phyloP scores from a whole-genome alignment of 2,797 vertebrate species.

The Falco cherrug region DNA sequence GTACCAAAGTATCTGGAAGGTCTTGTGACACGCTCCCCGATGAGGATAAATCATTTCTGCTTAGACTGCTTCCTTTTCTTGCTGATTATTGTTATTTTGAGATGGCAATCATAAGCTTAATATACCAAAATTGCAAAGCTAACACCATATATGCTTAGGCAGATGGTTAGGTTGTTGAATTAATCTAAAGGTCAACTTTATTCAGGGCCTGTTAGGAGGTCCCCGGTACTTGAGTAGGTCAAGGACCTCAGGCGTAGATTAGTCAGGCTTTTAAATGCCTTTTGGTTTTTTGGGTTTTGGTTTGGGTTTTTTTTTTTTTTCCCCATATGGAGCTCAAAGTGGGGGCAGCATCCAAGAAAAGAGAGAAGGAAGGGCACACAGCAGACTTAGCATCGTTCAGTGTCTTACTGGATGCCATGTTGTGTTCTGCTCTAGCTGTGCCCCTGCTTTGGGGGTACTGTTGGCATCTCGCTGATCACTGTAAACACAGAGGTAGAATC shows the following conservation, averaged over 20 bases:
- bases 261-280: neutral
- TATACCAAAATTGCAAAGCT: no score
- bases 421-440: neutral
- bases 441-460: neutral
- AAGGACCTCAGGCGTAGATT: neutral
- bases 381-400: neutral
- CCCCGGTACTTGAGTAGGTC: neutral
- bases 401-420: neutral
- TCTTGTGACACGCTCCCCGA: no score
- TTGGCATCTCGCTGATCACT: neutral
- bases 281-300: no score
- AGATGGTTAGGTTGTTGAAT: no score
- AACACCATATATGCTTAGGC: no score
- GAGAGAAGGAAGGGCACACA: neutral
- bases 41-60: no score
- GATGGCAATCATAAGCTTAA: no score
- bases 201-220: no score
- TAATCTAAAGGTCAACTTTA: no score
- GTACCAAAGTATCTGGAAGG: no score
- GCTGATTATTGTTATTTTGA: no score
- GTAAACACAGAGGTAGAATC: neutral
- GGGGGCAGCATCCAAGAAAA: neutral
- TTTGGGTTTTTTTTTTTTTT: neutral
- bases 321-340: neutral
- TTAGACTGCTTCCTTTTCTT: no score